phyloP scores from a whole-genome alignment of 2,113 vertebrate species.

The Emydura subglobosa region DNA sequence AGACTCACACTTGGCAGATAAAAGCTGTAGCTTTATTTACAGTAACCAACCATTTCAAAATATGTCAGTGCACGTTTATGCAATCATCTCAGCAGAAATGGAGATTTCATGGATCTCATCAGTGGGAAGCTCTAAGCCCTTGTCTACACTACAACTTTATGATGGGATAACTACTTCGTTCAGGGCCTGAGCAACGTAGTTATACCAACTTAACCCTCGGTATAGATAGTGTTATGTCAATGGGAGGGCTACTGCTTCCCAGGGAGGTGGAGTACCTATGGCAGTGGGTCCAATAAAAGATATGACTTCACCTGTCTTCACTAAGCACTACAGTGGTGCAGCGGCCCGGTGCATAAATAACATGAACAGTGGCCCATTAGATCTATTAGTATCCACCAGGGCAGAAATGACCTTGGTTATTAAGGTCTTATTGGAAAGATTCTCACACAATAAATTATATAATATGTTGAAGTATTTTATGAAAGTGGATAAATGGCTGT shows the following conservation, averaged over 20 bases:
- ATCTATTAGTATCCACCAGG: not conserved
- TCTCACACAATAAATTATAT: not conserved
- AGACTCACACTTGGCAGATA: slow-evolving; percentile 12
- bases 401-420: not conserved
- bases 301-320: too few relatives aligned
- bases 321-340: too few relatives aligned
- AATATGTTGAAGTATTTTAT: not conserved
- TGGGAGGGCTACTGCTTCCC: too few relatives aligned
- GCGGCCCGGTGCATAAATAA: not conserved
- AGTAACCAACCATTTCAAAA: slow-evolving; percentile 28
- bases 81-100: slow-evolving; percentile 1
- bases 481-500: rapidly evolving
- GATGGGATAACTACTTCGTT: too few relatives aligned
- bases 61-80: not conserved
- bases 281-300: too few relatives aligned
- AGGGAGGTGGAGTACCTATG: too few relatives aligned
- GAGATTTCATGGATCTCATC: not conserved
- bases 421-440: not conserved
- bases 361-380: not conserved
- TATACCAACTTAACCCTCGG: too few relatives aligned
- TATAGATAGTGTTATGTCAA: too few relatives aligned
- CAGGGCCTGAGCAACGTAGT: too few relatives aligned
- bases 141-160: too few relatives aligned
- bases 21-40: slow-evolving; percentile 17
- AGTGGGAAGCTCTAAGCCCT: not conserved